Base-by-base conservation (phyloP, 2,888 invertebrate genomes). In the Subacronicta megacephala region DNA sequence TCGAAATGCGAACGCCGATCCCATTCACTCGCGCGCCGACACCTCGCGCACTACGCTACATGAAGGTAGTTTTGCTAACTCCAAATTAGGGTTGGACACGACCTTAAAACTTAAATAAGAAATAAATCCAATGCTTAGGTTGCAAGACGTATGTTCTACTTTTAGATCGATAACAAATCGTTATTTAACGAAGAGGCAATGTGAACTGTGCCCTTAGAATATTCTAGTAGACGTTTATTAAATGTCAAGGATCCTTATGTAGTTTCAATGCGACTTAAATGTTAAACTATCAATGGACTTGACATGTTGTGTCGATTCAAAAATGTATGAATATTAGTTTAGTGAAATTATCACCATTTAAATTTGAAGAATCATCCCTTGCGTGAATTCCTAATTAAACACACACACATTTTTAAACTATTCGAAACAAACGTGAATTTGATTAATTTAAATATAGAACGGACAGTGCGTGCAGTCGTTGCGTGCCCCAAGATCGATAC, bases 11-110 rank as follows among this genome's bases (percentile, higher is more conserved):
- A 87, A 80, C 81, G 75, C 80, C 78, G 74, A 78, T 79, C 78
- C 84, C 89, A 89, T 89, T 89, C 88, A 90, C 68, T 83, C 77
- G 77, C 61, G 69, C 61, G 64, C 76, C 75, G 73, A 89, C 90
- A 89, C 89, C 89, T 90, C 74, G 65, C 52, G 46, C 58, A 37
- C 46, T 50, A 50, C 58, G 47, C 54, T 36, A 54, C 59, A 36
- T 70, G 58, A n/a, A n/a, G n/a, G n/a, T 58, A 62, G 55, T 63
- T 62, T 49, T 36, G 63, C 63, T 61, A 54, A 57, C 61, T 58
- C 63, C 51, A 51, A 71, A 71, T 61, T 62, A 53, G 62, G 54
- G 33, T 51, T 55, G 42, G 40, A 65, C 51, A 43, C 36, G 50
- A 31, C 44, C 50, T 57, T 55, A 36, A 23, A n/a, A 36, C 36